These are phyloP conservation scores for Dendropsophus ebraccatus DNA, from an alignment of 2,113 vertebrate genomes.

Conservation along the genomic window DNA sequence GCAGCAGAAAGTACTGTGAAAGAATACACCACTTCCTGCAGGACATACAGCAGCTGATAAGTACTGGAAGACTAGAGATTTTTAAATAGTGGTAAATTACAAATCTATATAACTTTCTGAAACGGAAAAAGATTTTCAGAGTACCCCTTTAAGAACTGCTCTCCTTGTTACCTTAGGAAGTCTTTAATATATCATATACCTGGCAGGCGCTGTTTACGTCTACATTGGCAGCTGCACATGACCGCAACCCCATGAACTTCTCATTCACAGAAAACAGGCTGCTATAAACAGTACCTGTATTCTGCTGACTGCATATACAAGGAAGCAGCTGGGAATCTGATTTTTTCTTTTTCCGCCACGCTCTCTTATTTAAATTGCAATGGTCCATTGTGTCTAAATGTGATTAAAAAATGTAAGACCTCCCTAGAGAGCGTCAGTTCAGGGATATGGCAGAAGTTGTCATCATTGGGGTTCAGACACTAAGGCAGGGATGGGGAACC, in stretches of 20 bases:
- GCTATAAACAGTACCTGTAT: neutral
- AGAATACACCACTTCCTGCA: too few species aligned
- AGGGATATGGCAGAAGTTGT: neutral
- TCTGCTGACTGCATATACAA: neutral
- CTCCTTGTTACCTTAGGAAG: neutral
- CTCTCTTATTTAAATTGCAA: neutral
- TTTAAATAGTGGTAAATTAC: too few species aligned
- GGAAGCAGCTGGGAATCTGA: neutral
- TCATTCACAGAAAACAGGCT: slow-evolving; percentile 13
- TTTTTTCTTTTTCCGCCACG: neutral
- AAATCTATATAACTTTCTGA: too few species aligned
- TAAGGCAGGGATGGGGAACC: too few species aligned
- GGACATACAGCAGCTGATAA: too few species aligned
- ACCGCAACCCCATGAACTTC: neutral
- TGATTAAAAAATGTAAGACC: neutral
- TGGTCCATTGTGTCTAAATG: neutral
- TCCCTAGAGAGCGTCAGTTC: neutral
- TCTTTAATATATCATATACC: neutral
- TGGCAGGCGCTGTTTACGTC: neutral
- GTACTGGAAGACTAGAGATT: too few species aligned
- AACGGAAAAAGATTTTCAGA: too few species aligned
- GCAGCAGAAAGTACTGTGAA: too few species aligned
- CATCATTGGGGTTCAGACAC: neutral
- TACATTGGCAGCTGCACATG: neutral
- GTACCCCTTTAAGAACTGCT: neutral